Base-by-base conservation (phyloP, 1,140 invertebrate species). In the Solenopsis fugax region DNA sequence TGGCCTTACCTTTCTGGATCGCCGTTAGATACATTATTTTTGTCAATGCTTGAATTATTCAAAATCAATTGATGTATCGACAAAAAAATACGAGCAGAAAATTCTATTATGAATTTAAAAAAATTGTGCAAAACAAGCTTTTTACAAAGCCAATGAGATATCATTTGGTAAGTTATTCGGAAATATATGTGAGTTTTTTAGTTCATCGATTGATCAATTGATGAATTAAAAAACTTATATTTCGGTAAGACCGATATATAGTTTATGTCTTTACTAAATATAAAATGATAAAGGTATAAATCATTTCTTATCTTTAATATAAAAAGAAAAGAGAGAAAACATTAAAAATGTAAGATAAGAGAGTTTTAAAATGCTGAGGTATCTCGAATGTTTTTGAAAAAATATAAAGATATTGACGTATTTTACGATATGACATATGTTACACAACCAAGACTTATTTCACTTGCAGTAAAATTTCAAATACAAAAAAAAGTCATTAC, bases 21-120 rank as follows among this genome's bases (percentile, higher is more conserved):
- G 41, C 41, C 41, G 41, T 41, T 41, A 4, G 41, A 41, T 3
- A 41, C 4, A 41, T 7, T 41, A 41, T 41, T 29, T 29, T n/a
- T 12, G 21, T 21, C n/a, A 6, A 21, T 13, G 12, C 48, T 62
- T 60, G 56, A 24, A 9, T 7, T 64, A 48, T 16, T 64, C 5
- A 6, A 48, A 77, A 54, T 78, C 5, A 4, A 12, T 7, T 62
- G 16, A 77, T 45, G 6, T 77, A 78, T 67, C 2, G 1, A 41
- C 10, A 34, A 12, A 48, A 34, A 12, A 48, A 13, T 48, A n/a
- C 12, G 16, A n/a, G 6, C 62, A 34, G 16, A 21, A 12, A 50
- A 78, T 45, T 52, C 10, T 65, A 1, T 67, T 29, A n/a, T 2
- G 9, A 67, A 69, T 65, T 80, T 24, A 18, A 69, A 3, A 80